A percentile compares a stretch with the other conserved stretches of the same genome.
These are phyloP conservation scores for Eptesicus fuscus DNA, from an alignment of 2,113 vertebrate species.

Conservation along the genomic window DNA sequence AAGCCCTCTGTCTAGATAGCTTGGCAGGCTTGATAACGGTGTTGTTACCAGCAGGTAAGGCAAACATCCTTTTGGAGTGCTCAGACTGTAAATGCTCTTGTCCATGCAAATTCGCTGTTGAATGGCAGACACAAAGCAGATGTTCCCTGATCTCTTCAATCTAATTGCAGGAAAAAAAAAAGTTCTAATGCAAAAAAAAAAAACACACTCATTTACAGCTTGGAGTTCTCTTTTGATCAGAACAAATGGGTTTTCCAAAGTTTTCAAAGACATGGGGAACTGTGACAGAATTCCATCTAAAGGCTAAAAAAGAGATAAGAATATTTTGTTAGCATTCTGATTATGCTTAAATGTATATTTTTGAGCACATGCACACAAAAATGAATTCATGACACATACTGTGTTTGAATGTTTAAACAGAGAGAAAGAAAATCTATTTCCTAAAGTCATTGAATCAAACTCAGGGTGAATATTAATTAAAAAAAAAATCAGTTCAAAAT, in stretches of 20 bases:
- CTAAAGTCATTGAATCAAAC: not conserved
- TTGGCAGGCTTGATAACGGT: not conserved
- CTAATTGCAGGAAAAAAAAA: not conserved
- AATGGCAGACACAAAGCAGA: conserved; percentile 44
- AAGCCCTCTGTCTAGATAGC: not conserved
- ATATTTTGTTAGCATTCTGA: not conserved
- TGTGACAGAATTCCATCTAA: not conserved
- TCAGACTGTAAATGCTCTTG: not conserved
- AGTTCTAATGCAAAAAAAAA: not conserved
- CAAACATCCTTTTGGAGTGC: not conserved
- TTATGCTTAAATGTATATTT: not conserved
- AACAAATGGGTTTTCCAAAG: conserved; percentile 27
- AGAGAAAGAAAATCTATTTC: conserved; percentile 11
- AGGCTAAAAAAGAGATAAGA: not conserved
- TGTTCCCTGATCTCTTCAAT: not conserved
- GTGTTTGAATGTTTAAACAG: not conserved
- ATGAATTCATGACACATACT: not conserved
- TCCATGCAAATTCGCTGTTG: not conserved
- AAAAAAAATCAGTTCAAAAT: conserved; percentile 16
- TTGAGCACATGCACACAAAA: not conserved
- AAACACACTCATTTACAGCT: not conserved
- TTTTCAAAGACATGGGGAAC: not conserved
- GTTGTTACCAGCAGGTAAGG: not conserved
- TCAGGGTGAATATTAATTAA: not conserved
- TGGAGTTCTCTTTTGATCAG: not conserved